phyloP scores from a whole-genome alignment of 1,140 invertebrate genomes.

The Sycophila sp. region DNA sequence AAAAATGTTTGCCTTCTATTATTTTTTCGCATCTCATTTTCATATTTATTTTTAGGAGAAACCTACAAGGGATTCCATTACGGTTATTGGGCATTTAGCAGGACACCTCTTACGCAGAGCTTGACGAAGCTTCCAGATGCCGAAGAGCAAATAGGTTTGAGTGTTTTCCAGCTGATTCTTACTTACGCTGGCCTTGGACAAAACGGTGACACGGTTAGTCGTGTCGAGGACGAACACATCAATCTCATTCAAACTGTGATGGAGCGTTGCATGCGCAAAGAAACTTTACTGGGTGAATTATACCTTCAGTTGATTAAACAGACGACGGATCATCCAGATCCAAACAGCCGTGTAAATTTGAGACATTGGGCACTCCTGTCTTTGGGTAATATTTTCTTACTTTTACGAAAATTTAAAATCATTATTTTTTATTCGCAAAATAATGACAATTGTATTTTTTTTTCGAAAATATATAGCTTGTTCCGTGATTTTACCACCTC shows the following conservation, averaged over 20 bases:
- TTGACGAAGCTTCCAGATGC: constrained; percentile 85
- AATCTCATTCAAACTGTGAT: constrained; percentile 88
- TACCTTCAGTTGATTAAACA: constrained; percentile 94
- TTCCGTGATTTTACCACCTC: constrained; percentile 86
- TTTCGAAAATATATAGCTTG: constrained; percentile 68
- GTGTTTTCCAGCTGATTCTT: constrained; percentile 80
- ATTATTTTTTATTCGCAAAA: neutral
- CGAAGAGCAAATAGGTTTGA: constrained; percentile 86
- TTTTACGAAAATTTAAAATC: neutral
- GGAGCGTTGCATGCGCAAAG: constrained; percentile 90
- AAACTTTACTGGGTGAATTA: constrained; percentile 87
- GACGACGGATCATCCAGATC: constrained; percentile 92
- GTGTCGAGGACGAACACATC: constrained; percentile 87
- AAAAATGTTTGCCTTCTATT: too few species aligned
- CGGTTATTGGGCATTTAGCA: constrained; percentile 90
- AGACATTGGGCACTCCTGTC: constrained; percentile 93
- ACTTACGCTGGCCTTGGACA: constrained; percentile 87
- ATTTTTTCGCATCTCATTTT: too few species aligned
- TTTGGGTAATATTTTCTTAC: too few species aligned
- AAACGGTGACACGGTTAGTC: constrained; percentile 73
- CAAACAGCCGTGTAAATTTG: constrained; percentile 86
- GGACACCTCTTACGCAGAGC: constrained; percentile 81
- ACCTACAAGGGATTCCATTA: constrained; percentile 88
- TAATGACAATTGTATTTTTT: neutral
- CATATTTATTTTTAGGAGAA: constrained; percentile 68